Base-by-base conservation (phyloP, 1,140 invertebrate genomes). In the Nephila pilipes region DNA sequence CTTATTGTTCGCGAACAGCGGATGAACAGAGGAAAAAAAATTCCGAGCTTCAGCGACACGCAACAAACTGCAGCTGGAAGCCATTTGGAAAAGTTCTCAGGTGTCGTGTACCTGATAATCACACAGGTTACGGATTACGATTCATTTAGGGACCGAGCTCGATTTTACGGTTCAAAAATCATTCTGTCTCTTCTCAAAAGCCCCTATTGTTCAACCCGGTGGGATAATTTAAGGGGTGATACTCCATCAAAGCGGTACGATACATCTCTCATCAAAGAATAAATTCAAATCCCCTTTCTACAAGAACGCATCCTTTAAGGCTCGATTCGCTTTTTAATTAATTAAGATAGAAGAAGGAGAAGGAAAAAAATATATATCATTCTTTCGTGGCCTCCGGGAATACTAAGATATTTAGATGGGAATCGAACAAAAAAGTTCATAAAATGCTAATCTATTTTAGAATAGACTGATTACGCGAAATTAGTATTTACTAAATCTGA, bases 101-200 rank as follows among this genome's bases (percentile, higher is more conserved):
- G 90, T 92, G 90, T 92, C 90, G 83, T 92, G 81, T 85, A 85
- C 81, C 90, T 75, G 81, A 85, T 92, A 85, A 92, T 92, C 90
- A 58, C 81, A 85, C 81, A 69, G 81, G 69, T 81, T 63, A 46
- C 69, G 32, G 58, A 85, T 92, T 90, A 90, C 69, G 55, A 80
- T 80, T 54, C 88, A 58, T 80, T 90, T 80, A 90, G 57, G 65
- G 55, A 90, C 36, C 75, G 29, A 75, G 75, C 69, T 58, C 75
- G 69, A 75, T 75, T 75, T 75, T 75, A 36, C 69, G 69, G 69
- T 83, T 83, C 80, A 54, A 83, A 83, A 83, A 55, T 83, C 54
- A 54, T 83, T 83, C 63, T 80, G 20, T 80, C 79, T 36, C 54
- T 83, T 25, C 20, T 54, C 80, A 83, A 54, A 54, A 55, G 38